phyloP scores from a whole-genome alignment of 2,888 invertebrate genomes.

The Leptopilina drosophilae region DNA sequence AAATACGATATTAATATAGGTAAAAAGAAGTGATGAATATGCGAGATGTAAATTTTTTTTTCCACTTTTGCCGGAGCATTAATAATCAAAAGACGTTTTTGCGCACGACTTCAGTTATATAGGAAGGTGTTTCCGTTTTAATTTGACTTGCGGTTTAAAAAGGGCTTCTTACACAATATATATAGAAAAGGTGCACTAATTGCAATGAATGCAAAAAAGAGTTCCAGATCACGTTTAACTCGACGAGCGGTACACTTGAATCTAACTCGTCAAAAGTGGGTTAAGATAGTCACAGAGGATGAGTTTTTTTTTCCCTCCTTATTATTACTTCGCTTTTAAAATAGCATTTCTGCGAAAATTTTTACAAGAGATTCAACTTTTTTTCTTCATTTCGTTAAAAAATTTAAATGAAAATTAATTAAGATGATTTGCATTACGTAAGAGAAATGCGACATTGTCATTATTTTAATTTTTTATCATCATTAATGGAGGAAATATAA shows the following conservation, averaged over 20 bases:
- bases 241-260: slow-evolving; percentile 55
- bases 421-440: too few species aligned
- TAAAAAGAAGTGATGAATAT: too few species aligned
- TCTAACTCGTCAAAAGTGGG: slow-evolving; percentile 56
- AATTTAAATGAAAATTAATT: too few species aligned
- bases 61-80: background rate
- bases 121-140: slow-evolving; percentile 10
- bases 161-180: slow-evolving; percentile 36
- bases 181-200: slow-evolving; percentile 68
- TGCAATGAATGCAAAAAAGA: slow-evolving; percentile 62
- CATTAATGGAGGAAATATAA: too few species aligned
- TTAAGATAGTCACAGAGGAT: slow-evolving; percentile 58
- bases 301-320: slow-evolving; percentile 35
- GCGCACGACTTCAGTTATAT: slow-evolving; percentile 7
- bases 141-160: background rate
- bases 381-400: too few species aligned
- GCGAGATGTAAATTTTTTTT: too few species aligned
- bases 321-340: background rate
- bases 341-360: background rate
- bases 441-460: too few species aligned
- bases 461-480: too few species aligned
- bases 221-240: slow-evolving; percentile 63
- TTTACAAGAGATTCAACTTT: too few species aligned
- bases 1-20: too few species aligned
- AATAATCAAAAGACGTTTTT: background rate